phyloP scores from a whole-genome alignment of 2,113 vertebrate genomes.

The Balaenoptera acutorostrata region DNA sequence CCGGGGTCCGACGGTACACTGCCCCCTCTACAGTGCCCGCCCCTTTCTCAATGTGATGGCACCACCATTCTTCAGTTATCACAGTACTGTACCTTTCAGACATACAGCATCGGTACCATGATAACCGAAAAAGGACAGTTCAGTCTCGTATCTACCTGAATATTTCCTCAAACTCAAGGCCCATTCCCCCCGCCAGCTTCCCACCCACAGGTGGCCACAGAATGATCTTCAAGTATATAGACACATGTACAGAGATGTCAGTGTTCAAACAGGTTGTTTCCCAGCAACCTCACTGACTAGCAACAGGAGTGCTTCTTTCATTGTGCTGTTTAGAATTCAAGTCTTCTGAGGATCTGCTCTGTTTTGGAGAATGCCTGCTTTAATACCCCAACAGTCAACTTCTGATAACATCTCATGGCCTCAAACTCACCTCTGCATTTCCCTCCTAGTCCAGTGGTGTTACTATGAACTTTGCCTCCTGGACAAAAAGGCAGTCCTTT shows the following conservation, averaged over 20 bases:
- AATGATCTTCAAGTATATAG: background rate
- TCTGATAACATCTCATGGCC: background rate
- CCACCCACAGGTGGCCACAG: background rate
- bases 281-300: background rate
- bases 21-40: background rate
- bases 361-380: background rate
- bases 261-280: background rate
- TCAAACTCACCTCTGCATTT: background rate
- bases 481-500: background rate
- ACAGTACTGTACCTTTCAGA: constrained; percentile 99
- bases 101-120: constrained; percentile 99
- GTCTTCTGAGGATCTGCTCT: background rate
- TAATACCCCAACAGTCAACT: background rate
- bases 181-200: background rate
- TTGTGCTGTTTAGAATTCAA: background rate
- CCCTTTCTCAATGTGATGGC: constrained; percentile 86
- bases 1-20: background rate
- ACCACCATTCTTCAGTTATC: constrained; percentile 99
- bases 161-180: background rate
- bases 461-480: background rate
- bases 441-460: background rate
- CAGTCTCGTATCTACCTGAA: constrained; percentile 77
- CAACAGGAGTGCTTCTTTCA: background rate
- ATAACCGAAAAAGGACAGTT: constrained; percentile 99
- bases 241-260: background rate